Evolutionary conservation across 2,113 vertebrate genomes (phyloP), one percentile per base, ranked within the genome.

Genomic region (Suricata suricatta): DNA sequence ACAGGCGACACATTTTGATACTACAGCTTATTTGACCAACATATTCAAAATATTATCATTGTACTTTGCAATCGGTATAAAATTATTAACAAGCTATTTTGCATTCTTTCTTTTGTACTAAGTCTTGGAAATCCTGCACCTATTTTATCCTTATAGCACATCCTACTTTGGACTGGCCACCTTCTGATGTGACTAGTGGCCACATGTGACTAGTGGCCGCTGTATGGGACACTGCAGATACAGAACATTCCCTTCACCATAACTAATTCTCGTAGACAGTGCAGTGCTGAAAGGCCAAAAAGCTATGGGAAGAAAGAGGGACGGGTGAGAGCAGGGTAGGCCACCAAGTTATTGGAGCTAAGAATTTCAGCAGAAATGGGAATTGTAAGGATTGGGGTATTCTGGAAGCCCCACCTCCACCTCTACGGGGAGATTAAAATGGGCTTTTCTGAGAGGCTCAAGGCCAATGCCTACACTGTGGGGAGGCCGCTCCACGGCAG

Each of bases 31-130:
- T 93, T 85, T 90, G 74, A 72, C 35, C 23, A 79, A 27, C 57
- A 60, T 68, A 93, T 93, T 71, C 54, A 54, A 96, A 97, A 88
- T 84, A 94, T 41, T 87, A 77, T 95, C 72, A 74, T 88, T 97
- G 94, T 16, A 87, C 13, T n/a, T 41, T 41, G 6, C 54, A 64
- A 96, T 66, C 60, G 47, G 64, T 86, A 82, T 29, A 71, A 81
- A 68, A 88, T 81, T 85, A 63, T 52, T 41, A 88, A 64, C 31
- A 50, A 76, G 29, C 15, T 71, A 54, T 44, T 93, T 38, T 88
- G 33, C 33, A 74, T 83, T 66, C 44, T 76, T 79, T 79, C 31
- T 76, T 63, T 87, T 33, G 33, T 68, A 47, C 60, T 54, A 81
- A 85, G 63, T 80, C 25, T 25, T 72, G 71, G 25, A 88, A 92